A percentile compares a stretch with the other conserved stretches of the same genome.
phyloP scores from a whole-genome alignment of 2,888 invertebrate genomes.

The Gortyna flavago region DNA sequence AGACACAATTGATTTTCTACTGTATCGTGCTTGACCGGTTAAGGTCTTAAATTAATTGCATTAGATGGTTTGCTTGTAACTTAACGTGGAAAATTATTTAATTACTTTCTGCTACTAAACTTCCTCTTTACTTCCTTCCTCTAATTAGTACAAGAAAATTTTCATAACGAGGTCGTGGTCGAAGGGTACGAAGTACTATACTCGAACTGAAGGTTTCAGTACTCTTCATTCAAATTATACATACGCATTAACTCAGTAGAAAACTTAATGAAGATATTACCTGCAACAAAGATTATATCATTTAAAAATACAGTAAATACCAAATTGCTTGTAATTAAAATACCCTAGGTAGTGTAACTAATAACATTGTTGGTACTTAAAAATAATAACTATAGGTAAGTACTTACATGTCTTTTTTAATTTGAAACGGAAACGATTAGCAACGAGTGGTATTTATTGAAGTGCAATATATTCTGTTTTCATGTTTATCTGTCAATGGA shows the following conservation, averaged over 20 bases:
- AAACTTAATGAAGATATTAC: conserved; percentile 50
- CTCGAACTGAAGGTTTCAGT: conserved; percentile 18
- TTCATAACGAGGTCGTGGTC: conserved; percentile 40
- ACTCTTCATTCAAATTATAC: conserved; percentile 33
- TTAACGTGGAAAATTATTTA: conserved; percentile 21
- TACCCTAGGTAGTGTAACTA: conserved; percentile 1
- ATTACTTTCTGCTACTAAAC: conserved; percentile 24
- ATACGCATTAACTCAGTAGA: conserved; percentile 48
- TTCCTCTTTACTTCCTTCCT: conserved; percentile 40
- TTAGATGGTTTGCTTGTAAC: neutral
- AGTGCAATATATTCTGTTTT: conserved; percentile 8
- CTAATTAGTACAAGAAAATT: conserved; percentile 44
- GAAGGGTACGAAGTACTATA: neutral
- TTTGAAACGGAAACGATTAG: conserved; percentile 39
- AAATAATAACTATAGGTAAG: neutral
- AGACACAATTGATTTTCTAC: too few relatives aligned
- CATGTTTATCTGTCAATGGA: neutral
- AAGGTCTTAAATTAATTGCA: too few relatives aligned
- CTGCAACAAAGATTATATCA: conserved; percentile 58
- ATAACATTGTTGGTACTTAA: conserved; percentile 11
- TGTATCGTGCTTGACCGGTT: too few relatives aligned
- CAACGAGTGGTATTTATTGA: conserved; percentile 8
- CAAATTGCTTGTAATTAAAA: conserved; percentile 28
- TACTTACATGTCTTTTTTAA: conserved; percentile 9
- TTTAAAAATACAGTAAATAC: conserved; percentile 42